Evolutionary conservation across 1,140 invertebrate genomes (phyloP), one percentile per base, ranked within the genome.

Genomic region (Lordiphosa stackelbergi): DNA sequence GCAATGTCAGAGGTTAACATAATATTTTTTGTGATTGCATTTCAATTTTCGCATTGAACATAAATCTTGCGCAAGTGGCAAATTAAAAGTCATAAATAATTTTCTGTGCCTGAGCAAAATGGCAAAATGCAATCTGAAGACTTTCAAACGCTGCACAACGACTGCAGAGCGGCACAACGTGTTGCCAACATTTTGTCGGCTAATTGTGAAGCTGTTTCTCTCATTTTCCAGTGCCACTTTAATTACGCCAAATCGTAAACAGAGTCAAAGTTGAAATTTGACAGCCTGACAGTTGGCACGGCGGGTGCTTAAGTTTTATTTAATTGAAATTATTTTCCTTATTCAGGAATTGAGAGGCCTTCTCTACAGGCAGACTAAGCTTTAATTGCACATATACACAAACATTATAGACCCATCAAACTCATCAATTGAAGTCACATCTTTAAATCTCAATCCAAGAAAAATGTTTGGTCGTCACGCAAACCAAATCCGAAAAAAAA

Each of bases 81-180:
- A 68, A 68, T 68, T 68, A 68, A 68, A 68, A 64, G 60, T 49
- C 65, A 68, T 68, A 68, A 68, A 68, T 68, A 64, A 57, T 63
- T 53, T 28, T 31, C 28, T 31, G 7, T 31, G 28, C 28, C 28
- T 31, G 28, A 31, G 28, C 28, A 31, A 31, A 31, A 31, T 31
- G 28, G 6, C 28, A 31, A 31, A 31, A 8, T 31, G 28, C 28
- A 31, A 31, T 31, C 7, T 8, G 28, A 8, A 31, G 49, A 60
- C 43, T 61, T 49, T 19, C 52, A 51, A 54, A 35, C 34, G 24
- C 34, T 41, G 55, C 47, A 55, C 5, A 28, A 6, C 24, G 24
- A 28, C 24, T 28, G 24, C 24, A 28, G 24, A 28, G 24, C 24
- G 24, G 24, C 24, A 7, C 28, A 31, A 31, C 28, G 5, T 31